phyloP scores from a whole-genome alignment of 2,888 invertebrate species.

The Cantharis rustica region DNA sequence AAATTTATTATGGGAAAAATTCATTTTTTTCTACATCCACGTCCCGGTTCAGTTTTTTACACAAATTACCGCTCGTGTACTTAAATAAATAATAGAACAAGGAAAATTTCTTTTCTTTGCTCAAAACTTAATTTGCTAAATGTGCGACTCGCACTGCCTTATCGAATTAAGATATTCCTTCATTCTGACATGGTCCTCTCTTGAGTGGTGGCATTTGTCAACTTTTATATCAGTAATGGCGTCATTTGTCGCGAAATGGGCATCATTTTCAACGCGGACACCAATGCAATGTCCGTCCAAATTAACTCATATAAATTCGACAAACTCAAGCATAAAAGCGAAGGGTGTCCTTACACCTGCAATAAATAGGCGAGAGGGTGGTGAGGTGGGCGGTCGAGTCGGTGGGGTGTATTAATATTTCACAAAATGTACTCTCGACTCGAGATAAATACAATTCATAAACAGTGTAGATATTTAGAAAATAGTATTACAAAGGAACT shows the following conservation, averaged over 20 bases:
- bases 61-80: not conserved
- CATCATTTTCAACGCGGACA: conserved; percentile 33
- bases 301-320: conserved; percentile 24
- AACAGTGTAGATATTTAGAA: conserved; percentile 35
- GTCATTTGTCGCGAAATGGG: conserved; percentile 47
- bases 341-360: not conserved
- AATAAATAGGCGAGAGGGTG: not conserved
- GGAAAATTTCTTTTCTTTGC: not conserved
- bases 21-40: conserved; percentile 17
- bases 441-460: conserved; percentile 30
- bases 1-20: conserved; percentile 40
- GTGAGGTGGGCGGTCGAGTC: not conserved
- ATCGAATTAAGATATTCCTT: conserved; percentile 37
- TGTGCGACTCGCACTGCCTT: conserved; percentile 18
- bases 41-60: not conserved
- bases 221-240: conserved; percentile 55
- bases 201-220: conserved; percentile 50
- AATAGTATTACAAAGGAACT: conserved; percentile 33
- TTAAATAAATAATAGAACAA: not conserved
- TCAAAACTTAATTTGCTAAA: conserved; percentile 29
- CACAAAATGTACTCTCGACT: conserved; percentile 6
- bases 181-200: conserved; percentile 16
- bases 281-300: conserved; percentile 20
- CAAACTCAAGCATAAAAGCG: not conserved
- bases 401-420: conserved; percentile 14